These are phyloP conservation scores for Saccopteryx bilineata DNA, from an alignment of 2,113 vertebrate species.

Conservation along the genomic window DNA sequence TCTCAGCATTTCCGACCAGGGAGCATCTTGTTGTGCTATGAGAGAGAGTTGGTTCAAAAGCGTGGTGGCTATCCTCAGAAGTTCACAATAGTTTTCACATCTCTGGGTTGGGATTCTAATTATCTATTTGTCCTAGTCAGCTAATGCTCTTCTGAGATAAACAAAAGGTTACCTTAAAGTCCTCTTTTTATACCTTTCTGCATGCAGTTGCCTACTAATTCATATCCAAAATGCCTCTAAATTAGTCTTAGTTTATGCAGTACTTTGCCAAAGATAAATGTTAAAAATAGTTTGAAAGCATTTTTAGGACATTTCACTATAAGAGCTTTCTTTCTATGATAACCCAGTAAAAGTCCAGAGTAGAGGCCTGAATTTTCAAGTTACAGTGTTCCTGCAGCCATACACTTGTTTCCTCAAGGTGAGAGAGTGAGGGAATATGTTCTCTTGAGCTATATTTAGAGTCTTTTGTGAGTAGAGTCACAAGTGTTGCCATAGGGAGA, in stretches of 20 bases:
- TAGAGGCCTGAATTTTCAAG: constrained; percentile 45
- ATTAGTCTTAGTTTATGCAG: constrained; percentile 54
- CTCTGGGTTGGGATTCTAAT: constrained; percentile 14
- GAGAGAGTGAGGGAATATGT: neutral
- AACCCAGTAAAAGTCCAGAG: neutral
- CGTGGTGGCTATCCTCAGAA: neutral
- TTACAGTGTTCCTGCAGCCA: neutral
- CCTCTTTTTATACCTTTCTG: constrained; percentile 49
- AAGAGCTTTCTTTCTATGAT: constrained; percentile 44
- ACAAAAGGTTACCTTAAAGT: constrained; percentile 49
- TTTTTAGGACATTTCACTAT: constrained; percentile 64
- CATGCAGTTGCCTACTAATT: constrained; percentile 61
- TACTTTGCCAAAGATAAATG: constrained; percentile 45
- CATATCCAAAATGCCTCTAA: constrained; percentile 5
- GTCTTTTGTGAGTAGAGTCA: constrained; percentile 40
- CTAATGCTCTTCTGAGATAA: constrained; percentile 59
- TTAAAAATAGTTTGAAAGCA: constrained; percentile 70
- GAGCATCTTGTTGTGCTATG: neutral
- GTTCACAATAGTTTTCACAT: constrained; percentile 9
- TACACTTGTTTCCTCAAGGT: constrained; percentile 47
- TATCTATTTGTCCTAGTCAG: constrained; percentile 54
- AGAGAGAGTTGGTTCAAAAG: neutral
- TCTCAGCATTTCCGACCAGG: neutral
- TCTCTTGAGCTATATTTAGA: constrained; percentile 62
- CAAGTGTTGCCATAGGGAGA: constrained; percentile 28